phyloP scores from a whole-genome alignment of 2,113 vertebrate species.

The Gadus chalcogrammus region DNA sequence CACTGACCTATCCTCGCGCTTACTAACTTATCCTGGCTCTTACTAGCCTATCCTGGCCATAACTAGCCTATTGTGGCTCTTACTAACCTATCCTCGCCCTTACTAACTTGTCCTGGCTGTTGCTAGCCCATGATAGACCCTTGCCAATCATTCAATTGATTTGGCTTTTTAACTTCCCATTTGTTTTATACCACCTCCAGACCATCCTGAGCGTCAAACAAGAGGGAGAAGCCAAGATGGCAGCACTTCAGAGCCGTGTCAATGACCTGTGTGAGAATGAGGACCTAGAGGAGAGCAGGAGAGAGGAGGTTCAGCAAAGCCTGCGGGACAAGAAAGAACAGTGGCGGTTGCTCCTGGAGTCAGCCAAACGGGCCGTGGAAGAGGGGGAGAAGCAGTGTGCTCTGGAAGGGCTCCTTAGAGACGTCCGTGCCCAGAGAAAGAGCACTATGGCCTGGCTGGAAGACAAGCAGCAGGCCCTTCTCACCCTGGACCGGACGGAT shows the following conservation, averaged over 20 bases:
- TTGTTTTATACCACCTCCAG: constrained; percentile 28
- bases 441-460: constrained; percentile 53
- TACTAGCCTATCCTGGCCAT: too few species aligned
- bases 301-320: constrained; percentile 33
- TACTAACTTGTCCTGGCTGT: too few species aligned
- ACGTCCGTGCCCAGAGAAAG: constrained; percentile 24
- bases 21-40: too few species aligned
- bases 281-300: constrained; percentile 48
- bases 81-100: too few species aligned
- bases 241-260: constrained; percentile 32
- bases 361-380: neutral
- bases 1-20: too few species aligned
- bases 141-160: too few species aligned
- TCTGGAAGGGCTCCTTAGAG: constrained; percentile 1
- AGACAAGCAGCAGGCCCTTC: constrained; percentile 36
- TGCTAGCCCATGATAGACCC: too few species aligned
- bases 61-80: too few species aligned
- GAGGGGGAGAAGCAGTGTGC: neutral
- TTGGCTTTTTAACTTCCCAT: too few species aligned
- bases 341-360: constrained; percentile 48
- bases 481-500: constrained; percentile 24
- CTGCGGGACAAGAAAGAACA: constrained; percentile 45
- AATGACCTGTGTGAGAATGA: constrained; percentile 39
- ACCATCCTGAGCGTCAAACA: constrained; percentile 25
- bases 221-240: constrained; percentile 57